Evolutionary conservation across 2,888 invertebrate species (phyloP), one percentile per base, ranked within the genome.

Genomic region (Polymixis flavicincta): DNA sequence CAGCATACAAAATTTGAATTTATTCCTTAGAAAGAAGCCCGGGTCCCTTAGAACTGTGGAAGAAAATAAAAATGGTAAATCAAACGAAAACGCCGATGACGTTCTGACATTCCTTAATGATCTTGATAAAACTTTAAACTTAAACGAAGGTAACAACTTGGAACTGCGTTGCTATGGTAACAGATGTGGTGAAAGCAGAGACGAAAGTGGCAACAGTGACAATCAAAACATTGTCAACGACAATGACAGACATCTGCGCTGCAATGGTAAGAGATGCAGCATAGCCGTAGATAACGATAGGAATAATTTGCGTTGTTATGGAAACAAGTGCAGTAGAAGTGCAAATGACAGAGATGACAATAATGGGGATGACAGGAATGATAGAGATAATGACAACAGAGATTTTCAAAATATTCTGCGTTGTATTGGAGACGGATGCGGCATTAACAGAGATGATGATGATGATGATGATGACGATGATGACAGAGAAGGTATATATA

Each of bases 1-100:
- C 2, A 83, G 66, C n/a, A 60, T 64, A 54, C 67, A 78, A 59
- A 71, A 52, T 25, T 59, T 76, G 7, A 79, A 87, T 72, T 9
- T 68, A 61, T 71, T 64, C 5, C 54, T 54, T 37, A 78, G 11
- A 48, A 80, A 82, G 17, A 70, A 73, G 13, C 25, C 50, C 17
- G n/a, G 28, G 11, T 0, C 17, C n/a, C 19, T 50, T 28, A 32
- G 11, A n/a, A n/a, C 7, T 55, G 14, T 7, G n/a, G 19, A 50
- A 59, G 55, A 45, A 42, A 57, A 19, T 6, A 52, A 65, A 28
- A 80, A 64, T 52, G 45, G 11, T 7, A n/a, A 48, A 6, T 48
- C 32, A 22, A 64, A 32, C 2, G 76, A 54, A 2, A 13, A 80
- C 22, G 7, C 32, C 1, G 17, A 60, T n/a, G 71, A 74, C 19